phyloP scores from a whole-genome alignment of 2,888 invertebrate species.

The Pediacus dermestoides region DNA sequence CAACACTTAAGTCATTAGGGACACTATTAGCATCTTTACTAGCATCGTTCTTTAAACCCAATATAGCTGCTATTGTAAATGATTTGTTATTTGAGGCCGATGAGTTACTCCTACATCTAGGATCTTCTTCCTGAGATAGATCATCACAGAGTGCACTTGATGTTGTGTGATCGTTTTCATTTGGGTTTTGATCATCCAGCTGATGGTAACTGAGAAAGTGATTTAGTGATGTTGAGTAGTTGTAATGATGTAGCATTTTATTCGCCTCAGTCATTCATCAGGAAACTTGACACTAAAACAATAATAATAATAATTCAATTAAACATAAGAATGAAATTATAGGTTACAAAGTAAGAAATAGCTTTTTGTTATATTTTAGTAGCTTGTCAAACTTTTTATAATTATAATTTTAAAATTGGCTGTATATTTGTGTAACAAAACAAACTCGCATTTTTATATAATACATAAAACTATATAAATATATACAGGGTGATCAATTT shows the following conservation, averaged over 20 bases:
- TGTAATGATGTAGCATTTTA: conserved; percentile 46
- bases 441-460: background rate
- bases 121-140: conserved; percentile 35
- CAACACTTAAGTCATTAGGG: conserved; percentile 43
- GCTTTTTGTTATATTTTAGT: no score
- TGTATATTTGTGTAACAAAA: background rate
- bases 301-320: no score
- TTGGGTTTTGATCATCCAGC: conserved; percentile 37
- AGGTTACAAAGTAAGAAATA: no score
- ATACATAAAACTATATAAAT: no score
- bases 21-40: conserved; percentile 14
- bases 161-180: conserved; percentile 38
- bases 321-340: no score
- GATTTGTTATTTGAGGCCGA: conserved; percentile 50
- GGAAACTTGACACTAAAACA: no score
- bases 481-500: no score
- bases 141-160: conserved; percentile 39
- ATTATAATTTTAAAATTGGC: background rate
- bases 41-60: conserved; percentile 58
- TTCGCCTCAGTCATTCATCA: conserved; percentile 8
- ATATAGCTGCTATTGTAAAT: conserved; percentile 84
- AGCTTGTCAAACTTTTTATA: no score
- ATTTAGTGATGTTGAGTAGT: conserved; percentile 46
- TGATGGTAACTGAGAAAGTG: conserved; percentile 45
- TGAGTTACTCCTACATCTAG: conserved; percentile 39